phyloP scores from a whole-genome alignment of 2,113 vertebrate genomes.

The Burhinus oedicnemus region DNA sequence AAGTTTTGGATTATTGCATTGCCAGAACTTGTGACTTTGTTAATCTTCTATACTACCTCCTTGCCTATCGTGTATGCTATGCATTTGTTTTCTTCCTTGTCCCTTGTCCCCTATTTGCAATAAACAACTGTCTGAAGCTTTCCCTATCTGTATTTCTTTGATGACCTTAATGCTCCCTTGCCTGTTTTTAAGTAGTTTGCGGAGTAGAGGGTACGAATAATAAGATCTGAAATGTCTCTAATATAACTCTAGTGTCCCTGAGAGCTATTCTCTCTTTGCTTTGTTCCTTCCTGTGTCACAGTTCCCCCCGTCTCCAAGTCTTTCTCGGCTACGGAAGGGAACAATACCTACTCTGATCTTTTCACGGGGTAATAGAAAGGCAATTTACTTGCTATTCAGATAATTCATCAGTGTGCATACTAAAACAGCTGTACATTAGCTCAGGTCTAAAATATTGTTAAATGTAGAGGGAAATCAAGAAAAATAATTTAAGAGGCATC shows the following conservation, averaged over 20 bases:
- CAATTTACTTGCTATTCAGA: background rate
- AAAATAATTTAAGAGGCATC: background rate
- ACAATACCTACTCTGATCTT: background rate
- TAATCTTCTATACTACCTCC: background rate
- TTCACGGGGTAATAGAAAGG: background rate
- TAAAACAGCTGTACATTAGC: background rate
- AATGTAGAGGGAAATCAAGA: background rate
- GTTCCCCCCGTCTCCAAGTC: background rate
- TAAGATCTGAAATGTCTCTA: slow-evolving; percentile 27
- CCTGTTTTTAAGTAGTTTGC: slow-evolving; percentile 51
- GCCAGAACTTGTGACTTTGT: background rate
- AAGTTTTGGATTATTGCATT: background rate
- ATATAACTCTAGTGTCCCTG: background rate
- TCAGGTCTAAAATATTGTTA: background rate
- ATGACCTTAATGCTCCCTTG: slow-evolving; percentile 20
- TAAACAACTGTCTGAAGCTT: background rate
- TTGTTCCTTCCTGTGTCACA: background rate
- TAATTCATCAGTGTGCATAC: background rate
- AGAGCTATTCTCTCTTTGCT: background rate
- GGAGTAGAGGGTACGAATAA: slow-evolving; percentile 18
- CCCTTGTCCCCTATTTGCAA: background rate
- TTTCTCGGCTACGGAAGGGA: background rate
- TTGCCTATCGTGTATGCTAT: background rate
- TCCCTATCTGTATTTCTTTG: slow-evolving; percentile 10
- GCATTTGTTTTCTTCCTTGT: background rate